Percentiles rank a stretch among this genome's conserved stretches.
These are phyloP conservation scores for Eremophila alpestris DNA, from an alignment of 2,797 vertebrate genomes.

Conservation along the genomic window DNA sequence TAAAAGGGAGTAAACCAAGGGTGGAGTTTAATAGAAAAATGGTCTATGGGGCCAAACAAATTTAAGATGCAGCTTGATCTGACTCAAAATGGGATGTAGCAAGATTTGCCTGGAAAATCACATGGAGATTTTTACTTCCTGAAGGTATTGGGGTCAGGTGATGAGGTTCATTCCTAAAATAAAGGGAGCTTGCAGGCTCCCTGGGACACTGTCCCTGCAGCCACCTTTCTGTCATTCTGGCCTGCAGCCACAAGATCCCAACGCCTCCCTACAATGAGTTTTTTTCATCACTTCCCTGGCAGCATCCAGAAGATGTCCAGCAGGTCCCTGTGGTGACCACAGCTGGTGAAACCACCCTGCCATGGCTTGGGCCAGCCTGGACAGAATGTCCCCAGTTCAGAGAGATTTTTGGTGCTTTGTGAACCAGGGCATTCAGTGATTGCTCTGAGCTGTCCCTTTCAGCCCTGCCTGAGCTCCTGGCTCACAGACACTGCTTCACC, in stretches of 20 bases:
- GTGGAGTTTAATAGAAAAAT: neutral
- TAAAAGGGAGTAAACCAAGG: neutral
- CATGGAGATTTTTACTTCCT: neutral
- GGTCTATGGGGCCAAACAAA: accelerated
- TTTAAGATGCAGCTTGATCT: neutral
- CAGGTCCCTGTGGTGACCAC: neutral
- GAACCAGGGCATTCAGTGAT: neutral
- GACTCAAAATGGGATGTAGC: neutral
- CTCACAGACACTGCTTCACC: neutral
- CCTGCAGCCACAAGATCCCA: neutral
- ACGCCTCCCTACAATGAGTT: neutral
- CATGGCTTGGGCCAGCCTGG: neutral
- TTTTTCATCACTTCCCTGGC: neutral
- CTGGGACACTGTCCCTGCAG: neutral
- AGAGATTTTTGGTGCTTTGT: neutral
- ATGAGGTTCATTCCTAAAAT: neutral
- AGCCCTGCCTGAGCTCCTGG: neutral
- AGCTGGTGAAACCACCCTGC: neutral
- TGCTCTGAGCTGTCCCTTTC: neutral
- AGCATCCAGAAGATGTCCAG: neutral
- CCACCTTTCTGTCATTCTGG: neutral
- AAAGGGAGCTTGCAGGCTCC: neutral
- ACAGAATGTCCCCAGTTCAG: accelerated
- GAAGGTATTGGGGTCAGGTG: too few species aligned
- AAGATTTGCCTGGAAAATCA: neutral